A percentile compares a stretch with the other conserved stretches of the same genome.
phyloP scores from a whole-genome alignment of 2,113 vertebrate species.

The Melanerpes aurifrons region DNA sequence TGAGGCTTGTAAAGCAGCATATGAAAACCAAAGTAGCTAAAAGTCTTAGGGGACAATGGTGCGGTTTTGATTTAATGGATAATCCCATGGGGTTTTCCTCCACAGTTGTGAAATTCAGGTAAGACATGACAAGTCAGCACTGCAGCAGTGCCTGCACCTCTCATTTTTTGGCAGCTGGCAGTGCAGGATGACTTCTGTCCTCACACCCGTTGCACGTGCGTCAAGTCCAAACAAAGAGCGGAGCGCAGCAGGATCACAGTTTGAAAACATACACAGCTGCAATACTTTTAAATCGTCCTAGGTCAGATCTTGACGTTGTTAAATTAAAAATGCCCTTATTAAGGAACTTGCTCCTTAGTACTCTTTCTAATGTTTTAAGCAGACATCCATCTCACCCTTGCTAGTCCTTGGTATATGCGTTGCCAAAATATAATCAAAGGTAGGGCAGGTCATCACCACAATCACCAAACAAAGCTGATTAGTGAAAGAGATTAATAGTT shows the following conservation, averaged over 20 bases:
- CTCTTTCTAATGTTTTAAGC: not conserved
- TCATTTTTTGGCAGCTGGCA: not conserved
- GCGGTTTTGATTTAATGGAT: not conserved
- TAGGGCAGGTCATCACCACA: not conserved
- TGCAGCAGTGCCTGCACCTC: not conserved
- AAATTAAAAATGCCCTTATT: not conserved
- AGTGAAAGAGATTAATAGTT: conserved; percentile 34
- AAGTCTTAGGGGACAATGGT: accelerated
- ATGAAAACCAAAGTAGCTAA: not conserved
- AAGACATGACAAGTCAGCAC: not conserved
- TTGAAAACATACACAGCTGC: not conserved
- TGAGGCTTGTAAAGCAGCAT: not conserved
- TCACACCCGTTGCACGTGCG: not conserved
- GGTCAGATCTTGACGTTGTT: not conserved
- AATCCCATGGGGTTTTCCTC: not conserved
- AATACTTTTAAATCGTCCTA: not conserved
- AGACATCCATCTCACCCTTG: not conserved
- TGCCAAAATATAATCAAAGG: conserved; percentile 12
- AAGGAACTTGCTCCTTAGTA: not conserved
- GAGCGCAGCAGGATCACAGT: not conserved
- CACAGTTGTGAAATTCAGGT: not conserved
- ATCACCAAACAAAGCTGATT: conserved; percentile 42
- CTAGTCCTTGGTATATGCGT: not conserved
- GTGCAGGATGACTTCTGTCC: not conserved
- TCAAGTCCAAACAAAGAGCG: not conserved